Evolutionary conservation across 2,797 vertebrate species (phyloP), one percentile per base, ranked within the genome.

Genomic region (Discoglossus pictus): DNA sequence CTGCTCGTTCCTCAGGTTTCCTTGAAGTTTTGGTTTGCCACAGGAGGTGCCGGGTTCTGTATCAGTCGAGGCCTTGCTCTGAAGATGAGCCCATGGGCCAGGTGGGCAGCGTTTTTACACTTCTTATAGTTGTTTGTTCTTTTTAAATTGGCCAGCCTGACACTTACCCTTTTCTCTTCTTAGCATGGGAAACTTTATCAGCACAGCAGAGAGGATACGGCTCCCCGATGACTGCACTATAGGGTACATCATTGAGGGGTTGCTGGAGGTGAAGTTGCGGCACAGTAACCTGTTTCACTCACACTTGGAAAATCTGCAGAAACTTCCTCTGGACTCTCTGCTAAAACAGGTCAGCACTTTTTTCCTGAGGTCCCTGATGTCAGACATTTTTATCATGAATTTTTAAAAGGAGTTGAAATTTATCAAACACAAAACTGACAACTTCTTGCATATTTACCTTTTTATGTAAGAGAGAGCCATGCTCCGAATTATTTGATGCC

Each of bases 71-170:
- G 96, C 35, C 89, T 99, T 35, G 96, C 96, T 5, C 89, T 99
- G 72, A 99, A 99, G 78, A 99, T 99, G 97, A 99, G 96, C 73
- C 97, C 97, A 0, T 99, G 97, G 97, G 95, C 97, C 68, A 96
- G 97, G 97, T 96, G 79, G 73, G 73, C 4, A 1, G 27, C 25
- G 1, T 10, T 69, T n/a, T n/a, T n/a, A n/a, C n/a, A n/a, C n/a
- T 13, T n/a, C 1, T 58, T 18, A 17, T 24, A 51, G 25, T 70
- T 17, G 3, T 42, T 54, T 13, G 7, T 6, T 3, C 3, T 4
- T 0, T 17, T 3, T 2, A 1, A n/a, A n/a, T n/a, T n/a, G n/a
- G n/a, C n/a, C n/a, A n/a, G n/a, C n/a, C n/a, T n/a, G 4, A 18
- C 11, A 15, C 20, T 4, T 15, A 21, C 12, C 9, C n/a, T 11